A percentile compares a stretch with the other conserved stretches of the same genome.
These are phyloP conservation scores for Margaritifera margaritifera DNA, from an alignment of 2,888 invertebrate species.

Conservation along the genomic window DNA sequence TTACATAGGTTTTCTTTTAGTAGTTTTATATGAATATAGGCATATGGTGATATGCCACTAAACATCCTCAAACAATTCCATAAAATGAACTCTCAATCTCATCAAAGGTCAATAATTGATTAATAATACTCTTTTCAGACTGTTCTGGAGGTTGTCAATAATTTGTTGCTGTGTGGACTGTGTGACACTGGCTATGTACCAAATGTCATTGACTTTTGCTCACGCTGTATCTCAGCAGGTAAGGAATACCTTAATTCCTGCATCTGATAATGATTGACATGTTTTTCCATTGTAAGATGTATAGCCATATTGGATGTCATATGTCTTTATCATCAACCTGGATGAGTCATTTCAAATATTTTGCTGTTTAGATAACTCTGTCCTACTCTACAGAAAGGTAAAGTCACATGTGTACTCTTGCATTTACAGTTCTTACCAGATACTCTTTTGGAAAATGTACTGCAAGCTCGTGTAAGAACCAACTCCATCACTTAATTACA, in stretches of 20 bases:
- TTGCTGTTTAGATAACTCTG: too few relatives aligned
- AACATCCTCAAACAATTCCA: not conserved
- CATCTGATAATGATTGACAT: not conserved
- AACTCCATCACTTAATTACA: too few relatives aligned
- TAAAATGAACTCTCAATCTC: not conserved
- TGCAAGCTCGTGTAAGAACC: too few relatives aligned
- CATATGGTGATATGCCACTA: too few relatives aligned
- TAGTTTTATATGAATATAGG: too few relatives aligned
- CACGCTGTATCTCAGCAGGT: conserved; percentile 29
- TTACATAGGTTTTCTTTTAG: too few relatives aligned
- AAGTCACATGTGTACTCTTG: too few relatives aligned
- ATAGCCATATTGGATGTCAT: not conserved
- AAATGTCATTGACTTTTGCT: conserved; percentile 39
- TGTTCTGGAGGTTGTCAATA: conserved; percentile 29
- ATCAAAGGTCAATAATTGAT: not conserved
- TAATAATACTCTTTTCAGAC: conserved; percentile 15
- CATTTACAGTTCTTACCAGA: too few relatives aligned
- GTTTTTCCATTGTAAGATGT: not conserved
- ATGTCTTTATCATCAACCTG: too few relatives aligned
- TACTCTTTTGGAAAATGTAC: too few relatives aligned
- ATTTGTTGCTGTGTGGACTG: conserved; percentile 46
- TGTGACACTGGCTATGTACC: conserved; percentile 35
- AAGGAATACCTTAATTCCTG: not conserved
- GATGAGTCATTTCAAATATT: too few relatives aligned
- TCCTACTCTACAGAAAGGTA: too few relatives aligned